Percentiles rank a stretch among this genome's conserved stretches.
Conservation (phyloP, 2,113 vertebrate species). For the Peromyscus maniculatus region DNA sequence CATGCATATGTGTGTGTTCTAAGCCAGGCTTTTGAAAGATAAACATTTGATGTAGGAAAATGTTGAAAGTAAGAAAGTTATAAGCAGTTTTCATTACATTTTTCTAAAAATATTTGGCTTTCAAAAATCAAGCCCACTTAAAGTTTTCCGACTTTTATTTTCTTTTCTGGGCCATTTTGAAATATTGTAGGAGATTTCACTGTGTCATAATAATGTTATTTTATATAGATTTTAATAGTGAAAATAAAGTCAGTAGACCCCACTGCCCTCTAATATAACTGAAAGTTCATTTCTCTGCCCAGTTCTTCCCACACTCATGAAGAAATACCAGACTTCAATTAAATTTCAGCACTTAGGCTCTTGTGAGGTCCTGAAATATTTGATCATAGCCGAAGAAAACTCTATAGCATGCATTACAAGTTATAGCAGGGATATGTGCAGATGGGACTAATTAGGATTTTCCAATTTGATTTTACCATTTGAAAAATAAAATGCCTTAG, state of each 20-base stretch:
- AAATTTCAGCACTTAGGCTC: constrained; percentile 73
- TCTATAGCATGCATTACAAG: constrained; percentile 64
- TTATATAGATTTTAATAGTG: constrained; percentile 78
- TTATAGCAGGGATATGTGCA: constrained; percentile 58
- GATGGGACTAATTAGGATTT: constrained; percentile 77
- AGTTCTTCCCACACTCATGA: constrained; percentile 69
- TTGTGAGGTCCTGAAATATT: constrained; percentile 80
- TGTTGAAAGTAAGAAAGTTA: constrained; percentile 79
- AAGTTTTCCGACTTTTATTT: constrained; percentile 79
- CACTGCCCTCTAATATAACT: constrained; percentile 53
- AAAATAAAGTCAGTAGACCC: constrained; percentile 76
- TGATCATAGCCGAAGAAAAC: constrained; percentile 58
- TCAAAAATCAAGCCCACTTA: constrained; percentile 82
- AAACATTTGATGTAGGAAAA: constrained; percentile 80
- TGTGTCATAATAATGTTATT: constrained; percentile 81
- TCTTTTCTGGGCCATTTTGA: constrained; percentile 80
- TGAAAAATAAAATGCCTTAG: constrained; percentile 62
- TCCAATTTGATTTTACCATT: constrained; percentile 70
- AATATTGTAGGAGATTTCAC: constrained; percentile 72
- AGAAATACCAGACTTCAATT: constrained; percentile 78
- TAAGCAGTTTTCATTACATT: constrained; percentile 82
- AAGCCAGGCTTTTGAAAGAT: constrained; percentile 76
- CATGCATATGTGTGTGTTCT: constrained; percentile 20
- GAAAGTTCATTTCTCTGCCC: constrained; percentile 67
- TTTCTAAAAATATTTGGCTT: constrained; percentile 83